Evolutionary conservation across 2,797 vertebrate genomes (phyloP).

Genomic region (Hydrocynus forskahlii): DNA sequence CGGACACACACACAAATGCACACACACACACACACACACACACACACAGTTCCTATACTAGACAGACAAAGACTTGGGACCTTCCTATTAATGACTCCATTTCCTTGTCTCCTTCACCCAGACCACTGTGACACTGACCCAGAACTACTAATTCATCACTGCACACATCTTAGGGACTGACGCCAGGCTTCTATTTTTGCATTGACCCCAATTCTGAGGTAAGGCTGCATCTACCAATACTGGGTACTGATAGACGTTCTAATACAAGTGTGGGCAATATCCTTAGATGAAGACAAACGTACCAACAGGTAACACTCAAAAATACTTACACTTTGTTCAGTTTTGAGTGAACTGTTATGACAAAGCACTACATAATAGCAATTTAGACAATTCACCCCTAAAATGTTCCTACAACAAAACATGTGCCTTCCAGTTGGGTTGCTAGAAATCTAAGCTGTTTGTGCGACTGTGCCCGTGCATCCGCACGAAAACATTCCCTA

Average conservation of each 20-base stretch:
- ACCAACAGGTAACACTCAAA: neutral
- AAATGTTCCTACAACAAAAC: neutral
- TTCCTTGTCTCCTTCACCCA: slow-evolving; percentile 55
- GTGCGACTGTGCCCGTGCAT: neutral
- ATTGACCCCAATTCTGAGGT: slow-evolving; percentile 77
- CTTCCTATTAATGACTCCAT: slow-evolving; percentile 50
- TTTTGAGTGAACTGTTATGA: neutral
- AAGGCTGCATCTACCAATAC: slow-evolving; percentile 62
- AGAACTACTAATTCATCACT: slow-evolving; percentile 74
- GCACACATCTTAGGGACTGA: slow-evolving; percentile 63
- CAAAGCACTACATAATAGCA: neutral
- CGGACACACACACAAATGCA: slow-evolving; percentile 18
- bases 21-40: neutral
- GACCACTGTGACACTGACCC: slow-evolving; percentile 74
- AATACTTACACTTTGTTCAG: neutral
- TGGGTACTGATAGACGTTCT: neutral
- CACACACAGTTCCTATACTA: slow-evolving; percentile 30
- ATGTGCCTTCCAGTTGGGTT: neutral
- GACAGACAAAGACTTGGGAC: slow-evolving; percentile 49
- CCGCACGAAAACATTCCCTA: neutral
- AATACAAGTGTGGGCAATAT: neutral
- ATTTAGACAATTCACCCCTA: neutral
- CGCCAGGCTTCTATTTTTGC: slow-evolving; percentile 73
- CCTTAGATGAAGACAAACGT: too few relatives aligned
- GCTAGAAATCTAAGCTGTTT: neutral